Conservation (phyloP, 2,113 vertebrate genomes). For the Motacilla alba region DNA sequence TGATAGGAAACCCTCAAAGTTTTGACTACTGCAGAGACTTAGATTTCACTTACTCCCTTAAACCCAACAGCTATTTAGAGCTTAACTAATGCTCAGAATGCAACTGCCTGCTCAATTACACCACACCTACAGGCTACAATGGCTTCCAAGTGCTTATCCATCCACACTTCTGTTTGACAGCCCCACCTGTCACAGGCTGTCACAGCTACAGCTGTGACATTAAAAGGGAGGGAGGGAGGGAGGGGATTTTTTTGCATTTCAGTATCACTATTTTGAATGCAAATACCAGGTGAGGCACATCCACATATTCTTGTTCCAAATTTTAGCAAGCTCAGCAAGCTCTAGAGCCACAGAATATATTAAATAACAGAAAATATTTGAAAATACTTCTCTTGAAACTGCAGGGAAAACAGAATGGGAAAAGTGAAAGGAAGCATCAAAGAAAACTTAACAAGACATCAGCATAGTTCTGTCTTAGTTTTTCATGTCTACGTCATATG, state of each 20-base stretch:
- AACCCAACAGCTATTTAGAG: background rate
- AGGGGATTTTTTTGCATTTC: accelerated
- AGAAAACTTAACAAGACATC: background rate
- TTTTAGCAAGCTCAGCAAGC: background rate
- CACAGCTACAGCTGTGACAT: background rate
- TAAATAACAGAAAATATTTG: background rate
- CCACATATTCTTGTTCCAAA: background rate
- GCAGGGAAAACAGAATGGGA: background rate
- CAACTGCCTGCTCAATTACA: background rate
- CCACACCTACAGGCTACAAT: background rate
- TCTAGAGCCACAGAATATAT: background rate
- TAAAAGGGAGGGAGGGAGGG: too few relatives aligned
- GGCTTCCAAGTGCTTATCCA: background rate
- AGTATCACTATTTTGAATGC: background rate
- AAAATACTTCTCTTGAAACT: background rate
- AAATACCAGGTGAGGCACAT: background rate
- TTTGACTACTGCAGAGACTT: background rate
- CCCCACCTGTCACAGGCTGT: background rate
- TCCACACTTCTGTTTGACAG: background rate
- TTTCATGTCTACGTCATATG: background rate
- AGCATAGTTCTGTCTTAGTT: background rate
- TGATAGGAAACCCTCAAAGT: background rate
- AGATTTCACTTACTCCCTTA: background rate
- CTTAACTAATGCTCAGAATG: background rate
- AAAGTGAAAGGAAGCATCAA: background rate